phyloP scores from a whole-genome alignment of 2,888 invertebrate species.

The Antitype chi region DNA sequence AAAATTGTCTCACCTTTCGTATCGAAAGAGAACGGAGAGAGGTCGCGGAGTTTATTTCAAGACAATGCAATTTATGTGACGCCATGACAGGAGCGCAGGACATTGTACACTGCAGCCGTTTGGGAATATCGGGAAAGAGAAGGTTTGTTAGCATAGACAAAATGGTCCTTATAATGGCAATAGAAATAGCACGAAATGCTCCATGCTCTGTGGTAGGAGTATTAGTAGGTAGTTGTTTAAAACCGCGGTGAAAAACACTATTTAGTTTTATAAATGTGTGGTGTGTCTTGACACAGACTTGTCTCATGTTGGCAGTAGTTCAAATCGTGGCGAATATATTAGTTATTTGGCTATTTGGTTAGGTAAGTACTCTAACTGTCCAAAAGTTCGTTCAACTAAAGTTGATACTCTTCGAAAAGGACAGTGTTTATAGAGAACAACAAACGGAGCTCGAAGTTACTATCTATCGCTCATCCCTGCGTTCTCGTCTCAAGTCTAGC shows the following conservation, averaged over 20 bases:
- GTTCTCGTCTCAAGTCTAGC: not conserved
- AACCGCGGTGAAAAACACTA: not conserved
- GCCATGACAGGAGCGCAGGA: slow-evolving; percentile 7
- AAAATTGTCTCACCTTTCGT: slow-evolving; percentile 30
- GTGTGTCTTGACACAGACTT: not conserved
- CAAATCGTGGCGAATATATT: not conserved
- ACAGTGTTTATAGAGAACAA: not conserved
- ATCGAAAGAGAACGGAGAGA: slow-evolving; percentile 12
- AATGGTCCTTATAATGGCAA: no score
- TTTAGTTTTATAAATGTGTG: no score
- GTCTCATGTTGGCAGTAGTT: not conserved
- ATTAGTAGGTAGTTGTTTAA: not conserved
- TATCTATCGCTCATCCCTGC: not conserved
- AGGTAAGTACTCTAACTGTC: not conserved
- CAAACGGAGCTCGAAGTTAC: no score
- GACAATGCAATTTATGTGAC: slow-evolving; percentile 47
- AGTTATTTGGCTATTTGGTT: not conserved
- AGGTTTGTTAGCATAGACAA: not conserved
- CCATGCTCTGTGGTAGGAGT: not conserved
- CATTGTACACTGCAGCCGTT: not conserved
- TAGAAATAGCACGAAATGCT: not conserved
- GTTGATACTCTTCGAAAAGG: not conserved
- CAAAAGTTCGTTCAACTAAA: not conserved
- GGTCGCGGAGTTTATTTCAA: slow-evolving; percentile 21
- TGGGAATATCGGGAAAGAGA: not conserved